phyloP scores from a whole-genome alignment of 2,888 invertebrate genomes.

The Clostera curtula region DNA sequence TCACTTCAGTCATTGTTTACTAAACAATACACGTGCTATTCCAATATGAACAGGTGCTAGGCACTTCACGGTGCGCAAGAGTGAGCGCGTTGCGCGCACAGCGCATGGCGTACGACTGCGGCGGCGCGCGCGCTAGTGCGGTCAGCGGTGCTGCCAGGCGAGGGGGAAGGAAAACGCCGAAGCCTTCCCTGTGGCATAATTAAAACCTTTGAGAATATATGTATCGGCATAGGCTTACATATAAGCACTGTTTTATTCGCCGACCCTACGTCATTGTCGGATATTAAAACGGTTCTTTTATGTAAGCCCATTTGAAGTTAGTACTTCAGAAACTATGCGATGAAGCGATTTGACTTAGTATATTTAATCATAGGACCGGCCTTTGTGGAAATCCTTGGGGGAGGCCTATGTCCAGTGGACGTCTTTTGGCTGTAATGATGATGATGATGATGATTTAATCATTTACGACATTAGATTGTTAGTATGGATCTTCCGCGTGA shows the following conservation, averaged over 20 bases:
- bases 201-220: not conserved
- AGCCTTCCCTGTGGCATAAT: not conserved
- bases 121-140: slow-evolving; percentile 12
- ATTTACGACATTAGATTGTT: no score
- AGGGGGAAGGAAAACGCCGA: not conserved
- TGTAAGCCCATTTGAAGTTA: no score
- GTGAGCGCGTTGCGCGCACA: slow-evolving; percentile 55
- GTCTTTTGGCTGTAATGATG: no score
- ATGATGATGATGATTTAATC: no score
- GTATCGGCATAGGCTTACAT: no score
- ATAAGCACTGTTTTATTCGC: no score
- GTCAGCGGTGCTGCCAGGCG: not conserved
- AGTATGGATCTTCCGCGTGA: no score
- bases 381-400: no score
- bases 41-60: slow-evolving; percentile 19
- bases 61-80: slow-evolving; percentile 29
- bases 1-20: not conserved
- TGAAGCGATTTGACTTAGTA: no score
- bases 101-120: slow-evolving; percentile 48
- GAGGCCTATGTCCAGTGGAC: no score
- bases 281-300: slow-evolving; percentile 6
- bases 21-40: slow-evolving; percentile 12
- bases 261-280: not conserved
- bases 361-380: no score
- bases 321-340: no score